A percentile compares a stretch with the other conserved stretches of the same genome.
Conservation (phyloP, 2,113 vertebrate genomes). For the Pitta sordida region DNA sequence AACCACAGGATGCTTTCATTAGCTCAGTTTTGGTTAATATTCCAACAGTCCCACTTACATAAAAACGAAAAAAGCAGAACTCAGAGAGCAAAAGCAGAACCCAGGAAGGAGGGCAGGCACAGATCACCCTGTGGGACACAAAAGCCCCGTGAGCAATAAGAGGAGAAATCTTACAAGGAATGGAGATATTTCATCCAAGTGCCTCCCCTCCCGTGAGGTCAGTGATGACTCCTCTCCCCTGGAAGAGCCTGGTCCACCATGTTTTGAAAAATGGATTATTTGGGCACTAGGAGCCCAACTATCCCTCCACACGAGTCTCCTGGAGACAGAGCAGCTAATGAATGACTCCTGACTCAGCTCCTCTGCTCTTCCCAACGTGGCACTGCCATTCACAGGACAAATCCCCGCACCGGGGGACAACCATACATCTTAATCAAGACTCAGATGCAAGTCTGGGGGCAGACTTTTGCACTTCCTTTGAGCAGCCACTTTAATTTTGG, state of each 20-base stretch:
- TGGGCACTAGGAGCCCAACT: neutral
- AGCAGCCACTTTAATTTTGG: constrained; percentile 19
- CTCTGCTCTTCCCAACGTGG: neutral
- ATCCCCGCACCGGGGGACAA: neutral
- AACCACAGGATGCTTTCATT: neutral
- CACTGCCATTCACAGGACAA: neutral
- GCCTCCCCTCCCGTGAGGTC: neutral
- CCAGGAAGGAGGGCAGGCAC: neutral
- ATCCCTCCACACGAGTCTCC: neutral
- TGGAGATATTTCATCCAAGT: neutral
- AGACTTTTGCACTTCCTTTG: constrained; percentile 46
- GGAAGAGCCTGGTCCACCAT: neutral
- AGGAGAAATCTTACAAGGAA: neutral
- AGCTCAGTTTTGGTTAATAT: neutral
- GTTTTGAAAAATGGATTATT: neutral
- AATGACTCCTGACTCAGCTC: constrained; percentile 15
- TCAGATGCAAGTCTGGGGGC: neutral
- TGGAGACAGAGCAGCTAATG: neutral
- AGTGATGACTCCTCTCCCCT: neutral
- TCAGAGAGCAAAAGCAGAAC: neutral
- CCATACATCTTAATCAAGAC: constrained; percentile 35
- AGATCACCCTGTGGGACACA: neutral
- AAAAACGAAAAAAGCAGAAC: neutral
- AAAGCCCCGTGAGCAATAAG: neutral
- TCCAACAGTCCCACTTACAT: neutral